A percentile compares a stretch with the other conserved stretches of the same genome.
These are phyloP conservation scores for Forbesichthys agassizii DNA, from an alignment of 2,113 vertebrate genomes.

Conservation along the genomic window DNA sequence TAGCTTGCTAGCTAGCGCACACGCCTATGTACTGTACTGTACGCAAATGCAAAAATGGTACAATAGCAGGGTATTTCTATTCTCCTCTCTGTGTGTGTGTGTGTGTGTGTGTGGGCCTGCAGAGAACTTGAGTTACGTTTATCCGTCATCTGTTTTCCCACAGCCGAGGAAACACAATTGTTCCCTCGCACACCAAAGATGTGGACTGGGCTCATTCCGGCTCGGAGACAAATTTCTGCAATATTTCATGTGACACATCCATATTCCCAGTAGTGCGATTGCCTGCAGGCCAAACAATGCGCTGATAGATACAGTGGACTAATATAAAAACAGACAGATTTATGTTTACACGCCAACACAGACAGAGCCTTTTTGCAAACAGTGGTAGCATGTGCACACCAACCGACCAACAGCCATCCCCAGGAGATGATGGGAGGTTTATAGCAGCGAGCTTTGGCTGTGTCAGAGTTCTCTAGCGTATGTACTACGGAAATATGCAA, in stretches of 20 bases:
- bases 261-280: conserved; percentile 38
- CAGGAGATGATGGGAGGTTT: no score
- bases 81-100: conserved; percentile 17
- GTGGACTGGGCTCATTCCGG: conserved; percentile 51
- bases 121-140: conserved; percentile 27
- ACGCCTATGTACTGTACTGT: no score
- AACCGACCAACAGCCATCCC: no score
- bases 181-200: conserved; percentile 41
- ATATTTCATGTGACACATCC: conserved; percentile 49
- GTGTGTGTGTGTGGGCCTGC: conserved; percentile 20
- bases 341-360: background rate
- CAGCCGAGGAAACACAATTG: conserved; percentile 29
- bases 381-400: background rate
- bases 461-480: no score
- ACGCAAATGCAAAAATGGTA: background rate
- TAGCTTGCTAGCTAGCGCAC: no score
- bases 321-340: conserved; percentile 16
- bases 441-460: no score
- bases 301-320: conserved; percentile 20
- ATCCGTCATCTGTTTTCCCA: conserved; percentile 47
- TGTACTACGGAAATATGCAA: no score
- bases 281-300: conserved; percentile 39
- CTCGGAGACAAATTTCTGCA: conserved; percentile 57
- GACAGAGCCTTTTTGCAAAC: background rate
- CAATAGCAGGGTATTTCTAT: background rate